Evolutionary conservation across 2,113 vertebrate species (phyloP), one percentile per base, ranked within the genome.

Genomic region (Panthera tigris): DNA sequence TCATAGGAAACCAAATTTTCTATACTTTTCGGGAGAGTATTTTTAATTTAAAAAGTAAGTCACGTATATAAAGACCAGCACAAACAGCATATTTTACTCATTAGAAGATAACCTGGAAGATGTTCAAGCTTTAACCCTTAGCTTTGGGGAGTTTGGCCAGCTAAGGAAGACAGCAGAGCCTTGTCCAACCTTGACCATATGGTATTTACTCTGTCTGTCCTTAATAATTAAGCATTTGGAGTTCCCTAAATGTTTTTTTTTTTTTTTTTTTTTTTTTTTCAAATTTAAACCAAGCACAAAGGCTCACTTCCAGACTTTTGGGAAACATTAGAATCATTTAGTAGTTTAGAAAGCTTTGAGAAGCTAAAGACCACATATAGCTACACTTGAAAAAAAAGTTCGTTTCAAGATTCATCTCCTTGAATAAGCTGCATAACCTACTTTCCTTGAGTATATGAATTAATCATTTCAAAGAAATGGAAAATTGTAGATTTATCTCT

Each of bases 41-140:
- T 95, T 89, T 94, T 90, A 61, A 76, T 69, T 74, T 41, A 90
- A 80, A 90, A 80, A 80, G 52, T 57, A 74, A 92, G 65, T 61
- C 36, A 33, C 14, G 15, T 5, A 27, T 25, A 31, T 68, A 27
- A 86, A 95, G 6, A 79, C 41, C 52, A 83, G 66, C 31, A n/a
- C n/a, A 83, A 93, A 79, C 25, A 68, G 33, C 71, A 61, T 85
- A 23, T 85, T 94, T 83, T 33, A 71, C 82, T 89, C 71, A 10
- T 74, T 83, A 92, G n/a, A 36, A 52, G 39, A 39, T 71, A 29
- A 23, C 18, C 61, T 95, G 74, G 83, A 41, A 80, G 63, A 41
- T 79, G 6, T 41, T 69, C 25, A 68, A 14, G 50, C n/a, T n/a
- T 50, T 27, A 63, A 84, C 65, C 65, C 39, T 55, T n/a, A 82